Evolutionary conservation across 2,888 invertebrate genomes (phyloP), one percentile per base, ranked within the genome.

Genomic region (Anthrax anthrax): DNA sequence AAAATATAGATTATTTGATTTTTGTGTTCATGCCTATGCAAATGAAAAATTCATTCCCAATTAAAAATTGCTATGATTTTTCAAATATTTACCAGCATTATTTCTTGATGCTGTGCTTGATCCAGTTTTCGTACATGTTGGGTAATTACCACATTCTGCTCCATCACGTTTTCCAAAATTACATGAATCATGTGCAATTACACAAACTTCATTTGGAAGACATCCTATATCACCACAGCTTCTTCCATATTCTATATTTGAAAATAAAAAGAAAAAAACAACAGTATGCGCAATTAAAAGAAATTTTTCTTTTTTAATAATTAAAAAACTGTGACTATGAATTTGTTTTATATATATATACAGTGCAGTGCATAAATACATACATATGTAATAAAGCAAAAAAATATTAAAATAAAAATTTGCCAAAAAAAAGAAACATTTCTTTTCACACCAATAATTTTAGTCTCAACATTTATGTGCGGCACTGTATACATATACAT

Each of bases 191-290:
- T 36, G 16, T 36, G 36, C 16, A 36, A 36, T 36, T 47, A 83
- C 75, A 65, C 86, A 86, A 49, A 76, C 75, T 67, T 86, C 76
- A 58, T 71, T 80, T 60, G 75, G 78, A 46, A 76, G 69, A 59
- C 86, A 86, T 43, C 84, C 84, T 57, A 86, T 86, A 60, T 86
- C 86, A 58, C 74, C 75, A 64, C 86, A 86, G 18, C 77, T 73
- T 54, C 85, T 75, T 50, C 85, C 85, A 63, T 84, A 86, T 67
- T 86, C 85, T 86, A 70, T 37, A 71, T 45, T 37, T 37, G 46
- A 18, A 10, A 43, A 44, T 23, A 39, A 46, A 27, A 27, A 27
- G 5, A 32, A 32, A 32, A 32, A 32, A 32, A 32, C 23, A 23
- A 23, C 8, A 23, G 8, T 23, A 8, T 23, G 8, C 8, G 23